Evolutionary conservation across 2,113 vertebrate genomes (phyloP).

Genomic region (Casuarius casuarius): DNA sequence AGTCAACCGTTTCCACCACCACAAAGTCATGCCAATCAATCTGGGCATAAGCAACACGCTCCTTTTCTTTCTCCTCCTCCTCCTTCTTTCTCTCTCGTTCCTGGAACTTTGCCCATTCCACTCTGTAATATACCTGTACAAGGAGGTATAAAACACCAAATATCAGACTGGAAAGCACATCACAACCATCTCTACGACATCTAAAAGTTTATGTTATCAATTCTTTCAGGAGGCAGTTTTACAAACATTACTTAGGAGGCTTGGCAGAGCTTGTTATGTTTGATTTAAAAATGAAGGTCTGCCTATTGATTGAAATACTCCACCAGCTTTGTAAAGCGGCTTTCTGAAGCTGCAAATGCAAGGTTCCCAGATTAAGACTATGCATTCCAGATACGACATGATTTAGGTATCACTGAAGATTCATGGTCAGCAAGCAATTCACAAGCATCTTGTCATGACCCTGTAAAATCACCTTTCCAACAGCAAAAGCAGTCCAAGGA

Average conservation of each 20-base stretch:
- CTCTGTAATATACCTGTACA: conserved; percentile 91
- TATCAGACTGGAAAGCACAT: background rate
- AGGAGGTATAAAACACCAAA: background rate
- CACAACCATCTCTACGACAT: background rate
- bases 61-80: conserved; percentile 96
- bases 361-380: background rate
- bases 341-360: background rate
- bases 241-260: background rate
- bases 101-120: conserved; percentile 99
- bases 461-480: background rate
- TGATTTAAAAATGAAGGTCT: background rate
- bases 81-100: conserved; percentile 97
- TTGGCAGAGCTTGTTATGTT: background rate
- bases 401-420: too few relatives aligned
- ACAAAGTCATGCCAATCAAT: conserved; percentile 99
- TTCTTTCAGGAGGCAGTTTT: background rate
- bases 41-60: conserved; percentile 96
- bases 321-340: background rate
- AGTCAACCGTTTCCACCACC: conserved; percentile 97
- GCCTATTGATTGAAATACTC: background rate
- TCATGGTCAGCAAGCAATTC: background rate
- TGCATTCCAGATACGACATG: fast-evolving
- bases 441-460: background rate
- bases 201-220: fast-evolving
- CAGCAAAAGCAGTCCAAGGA: background rate